A percentile compares a stretch with the other conserved stretches of the same genome.
Evolutionary conservation across 2,113 vertebrate species (phyloP).

Genomic region (Platichthys stellatus): DNA sequence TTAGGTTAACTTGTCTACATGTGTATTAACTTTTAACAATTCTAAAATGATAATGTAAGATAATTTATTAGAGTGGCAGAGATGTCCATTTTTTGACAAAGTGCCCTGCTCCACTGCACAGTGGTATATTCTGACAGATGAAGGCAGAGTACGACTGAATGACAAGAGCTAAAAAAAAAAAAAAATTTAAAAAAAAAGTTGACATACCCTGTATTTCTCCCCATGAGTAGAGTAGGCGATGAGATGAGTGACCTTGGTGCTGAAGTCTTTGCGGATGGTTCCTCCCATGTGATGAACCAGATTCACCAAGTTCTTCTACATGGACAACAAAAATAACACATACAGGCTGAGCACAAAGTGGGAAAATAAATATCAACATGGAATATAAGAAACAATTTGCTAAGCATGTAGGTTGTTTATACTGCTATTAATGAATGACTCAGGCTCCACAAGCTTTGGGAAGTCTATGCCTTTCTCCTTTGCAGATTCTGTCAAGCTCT

Average conservation of each 20-base stretch:
- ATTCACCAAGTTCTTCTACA: slow-evolving; percentile 92
- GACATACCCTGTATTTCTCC: slow-evolving; percentile 93
- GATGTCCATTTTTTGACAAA: no score
- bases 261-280: slow-evolving; percentile 93
- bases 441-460: not conserved
- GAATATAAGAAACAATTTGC: not conserved
- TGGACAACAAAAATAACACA: not conserved
- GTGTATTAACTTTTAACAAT: no score
- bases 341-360: not conserved
- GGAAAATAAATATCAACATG: not conserved
- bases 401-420: not conserved
- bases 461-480: no score
- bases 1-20: no score
- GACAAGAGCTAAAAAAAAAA: not conserved
- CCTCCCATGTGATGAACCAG: slow-evolving; percentile 99
- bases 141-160: no score
- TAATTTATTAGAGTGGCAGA: no score
- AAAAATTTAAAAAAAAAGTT: not conserved
- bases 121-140: no score
- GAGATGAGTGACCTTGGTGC: slow-evolving; percentile 96
- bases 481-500: no score
- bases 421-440: not conserved
- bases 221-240: slow-evolving; percentile 94
- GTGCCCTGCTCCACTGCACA: no score
- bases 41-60: no score